A percentile compares a stretch with the other conserved stretches of the same genome.
Evolutionary conservation across 2,888 invertebrate species (phyloP).

Genomic region (Tetranychus piercei): DNA sequence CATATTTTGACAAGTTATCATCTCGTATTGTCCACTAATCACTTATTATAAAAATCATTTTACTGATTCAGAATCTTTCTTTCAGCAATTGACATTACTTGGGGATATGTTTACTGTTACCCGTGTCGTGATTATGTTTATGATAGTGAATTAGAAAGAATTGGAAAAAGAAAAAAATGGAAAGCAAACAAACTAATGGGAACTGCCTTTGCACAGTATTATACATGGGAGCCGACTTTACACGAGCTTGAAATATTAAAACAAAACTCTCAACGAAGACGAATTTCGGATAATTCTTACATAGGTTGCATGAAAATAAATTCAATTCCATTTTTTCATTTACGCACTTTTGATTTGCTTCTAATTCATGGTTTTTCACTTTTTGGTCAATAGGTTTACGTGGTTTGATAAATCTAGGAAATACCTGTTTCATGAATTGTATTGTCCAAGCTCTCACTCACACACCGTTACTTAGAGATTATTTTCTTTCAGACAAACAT

Average conservation of each 20-base stretch:
- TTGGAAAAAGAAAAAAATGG: constrained; percentile 32
- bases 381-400: constrained; percentile 46
- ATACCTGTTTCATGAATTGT: constrained; percentile 97
- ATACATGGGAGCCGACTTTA: constrained; percentile 58
- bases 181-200: constrained; percentile 29
- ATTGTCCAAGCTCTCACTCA: constrained; percentile 88
- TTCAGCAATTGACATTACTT: constrained; percentile 59
- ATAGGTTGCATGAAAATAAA: constrained; percentile 40
- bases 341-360: not conserved
- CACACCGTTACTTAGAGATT: constrained; percentile 80
- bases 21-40: constrained; percentile 14
- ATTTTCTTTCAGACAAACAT: constrained; percentile 82
- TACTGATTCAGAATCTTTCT: constrained; percentile 11
- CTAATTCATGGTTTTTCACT: not conserved
- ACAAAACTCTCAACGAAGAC: constrained; percentile 54
- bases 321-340: not conserved
- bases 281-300: constrained; percentile 59
- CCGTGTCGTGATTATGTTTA: constrained; percentile 82
- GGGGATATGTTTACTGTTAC: constrained; percentile 73
- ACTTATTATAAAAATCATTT: constrained; percentile 8
- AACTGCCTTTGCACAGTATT: constrained; percentile 37
- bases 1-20: constrained; percentile 16
- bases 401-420: constrained; percentile 83
- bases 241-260: constrained; percentile 56
- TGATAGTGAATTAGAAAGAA: constrained; percentile 46